Base-by-base conservation (phyloP, 2,888 invertebrate genomes). In the Steromphala cineraria region DNA sequence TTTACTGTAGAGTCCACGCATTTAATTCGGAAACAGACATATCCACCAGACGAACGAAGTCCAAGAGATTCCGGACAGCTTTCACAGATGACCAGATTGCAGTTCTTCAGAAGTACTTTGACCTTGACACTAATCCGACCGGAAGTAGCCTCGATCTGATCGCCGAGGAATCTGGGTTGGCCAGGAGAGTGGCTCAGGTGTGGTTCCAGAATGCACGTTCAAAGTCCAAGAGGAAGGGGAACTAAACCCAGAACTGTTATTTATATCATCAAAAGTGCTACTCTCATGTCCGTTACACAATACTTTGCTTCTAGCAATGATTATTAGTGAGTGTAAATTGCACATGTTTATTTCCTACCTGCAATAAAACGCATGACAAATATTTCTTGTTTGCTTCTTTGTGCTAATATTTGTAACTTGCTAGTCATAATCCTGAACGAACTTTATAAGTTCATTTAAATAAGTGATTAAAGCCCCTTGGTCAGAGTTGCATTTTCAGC, bases 61-160 rank as follows among this genome's bases (percentile, higher is more conserved):
- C 98, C 92, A 99, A 99, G 95, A 95, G 99, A 82, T 98, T 99
- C 53, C 95, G 99, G 83, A 99, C 99, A 17, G 99, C 99, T 15
- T 99, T 99, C 94, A 99, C 98, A 17, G 99, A 99, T 94, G 99
- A 99, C 92, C 99, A 99, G 94, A 95, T 99, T 84, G 98, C 98
- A 92, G 87, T 89, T 53, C 95, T 99, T 52, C 98, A 99, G 94
- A 98, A 98, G 67, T 98, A 99, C 94, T 99, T 99, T 94, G 97
- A 98, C 94, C 95, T 98, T 93, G 99, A 99, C 94, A 98, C 98
- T 88, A 99, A 99, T 95, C 99, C 99, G 21, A 99, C 99, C 94
- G 99, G 99, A 0, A 98, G 98, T 93, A 99, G 99, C 94, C 95
- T 99, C 93, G 99, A 99, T 94, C 95, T 98, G 88, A 99, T 99